Percentiles rank a stretch among this genome's conserved stretches.
Evolutionary conservation across 2,797 vertebrate genomes (phyloP).

Genomic region (Helicolenus hilgendorfi): DNA sequence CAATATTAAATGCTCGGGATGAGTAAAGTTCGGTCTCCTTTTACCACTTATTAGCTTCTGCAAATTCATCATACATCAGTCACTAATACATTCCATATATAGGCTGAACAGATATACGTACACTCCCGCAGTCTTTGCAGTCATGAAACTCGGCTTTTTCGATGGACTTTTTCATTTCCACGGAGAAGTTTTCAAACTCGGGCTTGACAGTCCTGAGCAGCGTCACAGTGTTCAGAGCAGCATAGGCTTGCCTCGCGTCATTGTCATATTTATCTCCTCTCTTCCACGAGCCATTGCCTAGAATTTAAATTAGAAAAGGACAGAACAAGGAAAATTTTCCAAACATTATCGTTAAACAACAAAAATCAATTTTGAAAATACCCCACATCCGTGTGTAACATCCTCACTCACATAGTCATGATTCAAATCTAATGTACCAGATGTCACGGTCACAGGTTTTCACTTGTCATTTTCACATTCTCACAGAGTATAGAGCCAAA

Average conservation of each 20-base stretch:
- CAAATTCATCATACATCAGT: not conserved
- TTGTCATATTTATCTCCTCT: slow-evolving; percentile 95
- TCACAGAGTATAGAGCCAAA: not conserved
- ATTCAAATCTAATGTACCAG: not conserved
- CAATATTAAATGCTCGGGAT: too few species aligned
- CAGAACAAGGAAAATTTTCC: not conserved
- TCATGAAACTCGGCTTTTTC: slow-evolving; percentile 82
- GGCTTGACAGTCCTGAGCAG: slow-evolving; percentile 96
- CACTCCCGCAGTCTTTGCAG: slow-evolving; percentile 91
- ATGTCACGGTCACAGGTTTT: not conserved
- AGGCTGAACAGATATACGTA: slow-evolving; percentile 90
- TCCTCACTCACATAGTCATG: not conserved
- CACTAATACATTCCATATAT: not conserved
- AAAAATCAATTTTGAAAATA: not conserved
- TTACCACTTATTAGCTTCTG: not conserved
- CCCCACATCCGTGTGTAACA: too few species aligned
- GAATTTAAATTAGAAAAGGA: slow-evolving; percentile 48
- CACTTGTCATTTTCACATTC: not conserved
- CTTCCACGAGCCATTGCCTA: slow-evolving; percentile 97
- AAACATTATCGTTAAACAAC: not conserved
- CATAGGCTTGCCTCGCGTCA: slow-evolving; percentile 95
- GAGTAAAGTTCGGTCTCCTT: not conserved
- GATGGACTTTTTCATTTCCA: slow-evolving; percentile 94
- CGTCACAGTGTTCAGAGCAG: slow-evolving; percentile 95
- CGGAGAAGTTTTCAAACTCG: slow-evolving; percentile 97